Evolutionary conservation across 2,113 vertebrate genomes (phyloP), one percentile per base, ranked within the genome.

Genomic region (Microcebus lehilahytsara): DNA sequence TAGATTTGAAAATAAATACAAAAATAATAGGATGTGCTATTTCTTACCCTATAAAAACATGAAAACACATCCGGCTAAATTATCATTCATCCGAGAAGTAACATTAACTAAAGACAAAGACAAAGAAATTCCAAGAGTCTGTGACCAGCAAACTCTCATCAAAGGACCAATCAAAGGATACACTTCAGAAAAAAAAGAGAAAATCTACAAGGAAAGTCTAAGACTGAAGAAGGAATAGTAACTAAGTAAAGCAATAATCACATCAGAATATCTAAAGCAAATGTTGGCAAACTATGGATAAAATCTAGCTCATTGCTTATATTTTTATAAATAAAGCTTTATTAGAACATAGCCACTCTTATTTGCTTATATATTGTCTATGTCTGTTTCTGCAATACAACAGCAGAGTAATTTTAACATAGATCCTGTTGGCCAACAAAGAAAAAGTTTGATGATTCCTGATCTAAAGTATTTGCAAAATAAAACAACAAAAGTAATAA

Each of bases 301-400:
- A 93, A 75, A 78, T 74, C 46, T 37, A 86, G 81, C 20, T 40
- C 66, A 20, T 14, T 49, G 27, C 3, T 46, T 80, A 32, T 80
- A 25, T 46, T 74, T 88, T 79, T 75, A 34, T 62, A 60, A 96
- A 94, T 79, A 75, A 85, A 96, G n/a, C n/a, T 89, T 94, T 80
- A 79, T 67, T 89, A 32, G 74, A 51, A 80, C 30, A 37, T 22
- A 64, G 30, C 11, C 19, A 16, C 23, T 84, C 19, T 77, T 66
- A 51, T n/a, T 46, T 79, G 53, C 40, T 87, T 74, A 49, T 5
- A 13, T 1, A 64, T 40, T 58, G 58, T 75, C 51, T n/a, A 17
- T 80, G 34, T 7, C 58, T 37, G 20, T 62, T 85, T 78, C 58
- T 78, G 32, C 13, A 60, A 17, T 19, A 53, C 46, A 79, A 60